Evolutionary conservation across 2,113 vertebrate genomes (phyloP).

Genomic region (Saccopteryx bilineata): DNA sequence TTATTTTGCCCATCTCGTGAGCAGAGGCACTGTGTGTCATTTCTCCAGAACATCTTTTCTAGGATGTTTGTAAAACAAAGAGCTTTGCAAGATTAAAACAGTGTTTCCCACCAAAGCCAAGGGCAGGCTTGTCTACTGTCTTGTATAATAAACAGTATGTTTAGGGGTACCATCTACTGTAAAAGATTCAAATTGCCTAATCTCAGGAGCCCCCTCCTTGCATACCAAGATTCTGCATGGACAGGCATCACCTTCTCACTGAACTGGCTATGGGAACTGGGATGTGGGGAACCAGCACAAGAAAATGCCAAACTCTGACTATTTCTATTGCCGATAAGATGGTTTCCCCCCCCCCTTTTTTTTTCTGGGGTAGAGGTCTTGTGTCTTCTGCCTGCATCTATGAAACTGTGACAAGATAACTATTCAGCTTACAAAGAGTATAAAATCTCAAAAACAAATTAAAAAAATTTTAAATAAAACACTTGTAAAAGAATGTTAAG

Average conservation of each 20-base stretch:
- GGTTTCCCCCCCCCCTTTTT: background rate
- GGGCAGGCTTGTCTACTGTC: background rate
- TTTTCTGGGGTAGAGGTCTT: background rate
- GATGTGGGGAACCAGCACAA: background rate
- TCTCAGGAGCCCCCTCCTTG: background rate
- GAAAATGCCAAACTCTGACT: background rate
- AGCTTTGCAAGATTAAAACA: background rate
- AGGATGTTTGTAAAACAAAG: background rate
- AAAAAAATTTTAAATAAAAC: background rate
- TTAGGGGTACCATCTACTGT: background rate
- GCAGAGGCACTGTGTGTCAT: background rate
- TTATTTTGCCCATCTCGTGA: background rate
- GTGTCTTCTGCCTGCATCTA: background rate
- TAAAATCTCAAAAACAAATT: background rate
- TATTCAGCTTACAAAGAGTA: background rate
- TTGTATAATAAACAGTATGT: background rate
- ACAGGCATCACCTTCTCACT: background rate
- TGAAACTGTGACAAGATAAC: slow-evolving; percentile 6
- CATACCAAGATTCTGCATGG: background rate
- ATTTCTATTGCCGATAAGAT: background rate
- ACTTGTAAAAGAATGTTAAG: slow-evolving; percentile 5
- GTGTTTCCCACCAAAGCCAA: background rate
- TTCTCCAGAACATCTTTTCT: slow-evolving; percentile 14
- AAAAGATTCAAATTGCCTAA: background rate
- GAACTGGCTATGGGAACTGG: background rate